A percentile compares a stretch with the other conserved stretches of the same genome.
phyloP scores from a whole-genome alignment of 1,140 invertebrate genomes.

The Ips nitidus region DNA sequence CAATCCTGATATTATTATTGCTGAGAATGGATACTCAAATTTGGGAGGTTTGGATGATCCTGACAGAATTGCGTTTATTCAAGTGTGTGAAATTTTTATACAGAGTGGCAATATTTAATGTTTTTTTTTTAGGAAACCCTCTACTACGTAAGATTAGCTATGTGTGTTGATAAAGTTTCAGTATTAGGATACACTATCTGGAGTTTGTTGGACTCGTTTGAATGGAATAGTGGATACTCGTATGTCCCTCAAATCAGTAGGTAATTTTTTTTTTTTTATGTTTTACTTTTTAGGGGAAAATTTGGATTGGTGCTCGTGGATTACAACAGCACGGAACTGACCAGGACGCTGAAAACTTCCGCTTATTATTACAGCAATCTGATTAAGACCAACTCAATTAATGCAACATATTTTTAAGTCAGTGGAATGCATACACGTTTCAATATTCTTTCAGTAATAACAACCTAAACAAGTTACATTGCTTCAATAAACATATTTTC shows the following conservation, averaged over 20 bases:
- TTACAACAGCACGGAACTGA: conserved; percentile 54
- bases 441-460: too few relatives aligned
- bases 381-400: conserved; percentile 9
- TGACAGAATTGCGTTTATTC: conserved; percentile 30
- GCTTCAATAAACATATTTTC: too few relatives aligned
- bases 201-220: conserved; percentile 67
- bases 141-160: conserved; percentile 26
- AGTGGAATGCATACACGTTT: too few relatives aligned
- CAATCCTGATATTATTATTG: conserved; percentile 65
- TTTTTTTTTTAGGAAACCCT: conserved; percentile 11
- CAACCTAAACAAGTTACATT: too few relatives aligned
- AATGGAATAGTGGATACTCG: conserved; percentile 56
- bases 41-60: conserved; percentile 30
- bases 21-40: conserved; percentile 70
- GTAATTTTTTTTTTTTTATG: too few relatives aligned
- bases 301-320: conserved; percentile 77
- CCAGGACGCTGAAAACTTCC: conserved; percentile 13
- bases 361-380: conserved; percentile 24
- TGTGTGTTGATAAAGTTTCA: conserved; percentile 48
- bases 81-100: too few relatives aligned
- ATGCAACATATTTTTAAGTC: too few relatives aligned
- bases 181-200: conserved; percentile 62
- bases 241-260: too few relatives aligned
- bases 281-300: conserved; percentile 56
- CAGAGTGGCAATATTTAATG: too few relatives aligned